phyloP scores from a whole-genome alignment of 37 sponge, comb jelly and placozoan genomes.

The Beroe forskalii region DNA sequence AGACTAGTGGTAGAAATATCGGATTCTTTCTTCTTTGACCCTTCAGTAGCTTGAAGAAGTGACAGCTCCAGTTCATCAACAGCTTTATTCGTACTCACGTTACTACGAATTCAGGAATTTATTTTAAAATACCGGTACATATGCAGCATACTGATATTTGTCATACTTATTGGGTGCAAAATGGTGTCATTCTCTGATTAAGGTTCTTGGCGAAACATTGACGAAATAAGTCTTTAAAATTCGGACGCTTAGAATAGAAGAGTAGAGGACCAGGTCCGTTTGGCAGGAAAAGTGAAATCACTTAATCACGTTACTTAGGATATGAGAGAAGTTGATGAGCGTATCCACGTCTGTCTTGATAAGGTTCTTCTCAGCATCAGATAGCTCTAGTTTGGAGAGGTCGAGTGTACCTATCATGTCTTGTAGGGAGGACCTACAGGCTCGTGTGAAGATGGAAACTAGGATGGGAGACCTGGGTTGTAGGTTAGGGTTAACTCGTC shows the following conservation, averaged over 20 bases:
- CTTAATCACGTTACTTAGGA: too few relatives aligned
- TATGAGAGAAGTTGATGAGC: slow-evolving; percentile 64
- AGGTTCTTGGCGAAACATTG: too few relatives aligned
- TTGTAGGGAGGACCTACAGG: slow-evolving; percentile 59
- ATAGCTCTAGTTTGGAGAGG: slow-evolving; percentile 7
- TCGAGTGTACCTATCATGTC: slow-evolving; percentile 64
- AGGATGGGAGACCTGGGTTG: slow-evolving; percentile 66
- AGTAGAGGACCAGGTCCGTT: too few relatives aligned
- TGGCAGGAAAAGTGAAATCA: too few relatives aligned
- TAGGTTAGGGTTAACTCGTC: background rate
- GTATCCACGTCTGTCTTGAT: slow-evolving; percentile 53
- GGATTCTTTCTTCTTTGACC: slow-evolving; percentile 67
- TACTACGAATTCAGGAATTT: background rate
- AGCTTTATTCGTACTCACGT: background rate
- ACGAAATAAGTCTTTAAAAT: too few relatives aligned
- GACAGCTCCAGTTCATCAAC: slow-evolving; percentile 61
- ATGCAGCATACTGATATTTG: too few relatives aligned
- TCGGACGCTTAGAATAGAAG: too few relatives aligned
- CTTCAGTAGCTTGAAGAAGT: slow-evolving; percentile 54
- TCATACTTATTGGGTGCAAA: too few relatives aligned
- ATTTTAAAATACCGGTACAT: too few relatives aligned
- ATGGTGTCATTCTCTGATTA: too few relatives aligned
- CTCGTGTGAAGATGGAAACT: slow-evolving; percentile 75
- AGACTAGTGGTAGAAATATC: slow-evolving; percentile 71
- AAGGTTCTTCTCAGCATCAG: slow-evolving; percentile 40